phyloP scores from a whole-genome alignment of 2,113 vertebrate genomes.

The Paratilapia polleni region DNA sequence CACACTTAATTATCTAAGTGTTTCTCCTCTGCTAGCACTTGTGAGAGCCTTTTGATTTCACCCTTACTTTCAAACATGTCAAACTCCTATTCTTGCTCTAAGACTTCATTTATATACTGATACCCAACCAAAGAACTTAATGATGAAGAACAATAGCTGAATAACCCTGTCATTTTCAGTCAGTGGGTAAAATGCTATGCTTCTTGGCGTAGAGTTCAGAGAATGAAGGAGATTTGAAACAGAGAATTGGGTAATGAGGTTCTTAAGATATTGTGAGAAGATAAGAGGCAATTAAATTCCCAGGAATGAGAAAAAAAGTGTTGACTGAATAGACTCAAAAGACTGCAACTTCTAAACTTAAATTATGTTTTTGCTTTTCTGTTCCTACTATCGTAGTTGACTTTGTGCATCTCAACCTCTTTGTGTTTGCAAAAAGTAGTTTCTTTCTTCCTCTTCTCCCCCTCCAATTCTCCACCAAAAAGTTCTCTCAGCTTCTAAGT shows the following conservation, averaged over 20 bases:
- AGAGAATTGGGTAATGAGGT: constrained; percentile 1
- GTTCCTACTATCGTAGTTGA: neutral
- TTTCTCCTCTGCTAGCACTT: neutral
- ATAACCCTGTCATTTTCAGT: constrained; percentile 51
- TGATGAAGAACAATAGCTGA: constrained; percentile 48
- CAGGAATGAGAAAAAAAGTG: neutral
- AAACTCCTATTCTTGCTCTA: constrained; percentile 19
- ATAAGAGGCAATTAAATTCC: neutral
- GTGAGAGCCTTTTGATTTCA: constrained; percentile 7
- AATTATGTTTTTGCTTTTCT: neutral
- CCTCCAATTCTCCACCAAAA: constrained; percentile 19
- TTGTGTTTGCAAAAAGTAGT: neutral
- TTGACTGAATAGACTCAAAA: neutral
- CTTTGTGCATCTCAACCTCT: constrained; percentile 14
- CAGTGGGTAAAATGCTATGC: constrained; percentile 43
- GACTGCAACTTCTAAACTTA: neutral
- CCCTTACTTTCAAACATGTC: constrained; percentile 19
- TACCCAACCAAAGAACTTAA: constrained; percentile 45
- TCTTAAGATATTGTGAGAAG: constrained; percentile 3
- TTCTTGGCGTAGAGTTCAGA: constrained; percentile 24
- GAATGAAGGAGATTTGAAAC: constrained; percentile 24
- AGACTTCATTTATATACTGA: constrained; percentile 42
- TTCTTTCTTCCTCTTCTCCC: neutral
- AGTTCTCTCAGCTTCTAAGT: constrained; percentile 20
- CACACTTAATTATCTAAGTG: neutral